These are phyloP conservation scores for Phyto melanocephala DNA, from an alignment of 2,888 invertebrate species.

Conservation along the genomic window DNA sequence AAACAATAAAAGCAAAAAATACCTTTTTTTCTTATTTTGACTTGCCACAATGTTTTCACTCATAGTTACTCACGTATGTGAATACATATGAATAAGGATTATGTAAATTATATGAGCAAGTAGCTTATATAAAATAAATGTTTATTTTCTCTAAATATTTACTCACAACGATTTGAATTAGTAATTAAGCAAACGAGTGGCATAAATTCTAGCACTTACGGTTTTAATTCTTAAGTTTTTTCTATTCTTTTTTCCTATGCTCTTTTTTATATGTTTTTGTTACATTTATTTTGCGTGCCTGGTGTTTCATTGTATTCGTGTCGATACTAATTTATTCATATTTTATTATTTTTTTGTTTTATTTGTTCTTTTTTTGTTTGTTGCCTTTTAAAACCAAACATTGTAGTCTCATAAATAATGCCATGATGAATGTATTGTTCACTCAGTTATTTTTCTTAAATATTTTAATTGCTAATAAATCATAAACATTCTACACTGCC, in stretches of 20 bases:
- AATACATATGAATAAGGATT: neutral
- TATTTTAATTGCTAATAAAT: slow-evolving; percentile 63
- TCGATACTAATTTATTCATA: slow-evolving; percentile 57
- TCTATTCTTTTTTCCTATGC: neutral
- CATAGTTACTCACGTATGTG: too few species aligned
- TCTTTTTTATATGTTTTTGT: neutral
- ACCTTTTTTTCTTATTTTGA: neutral
- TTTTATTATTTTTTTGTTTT: slow-evolving; percentile 16
- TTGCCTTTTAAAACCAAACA: slow-evolving; percentile 22
- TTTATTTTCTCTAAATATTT: neutral
- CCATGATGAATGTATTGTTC: slow-evolving; percentile 54
- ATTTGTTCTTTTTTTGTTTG: neutral
- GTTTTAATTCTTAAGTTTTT: slow-evolving; percentile 30
- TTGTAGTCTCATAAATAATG: slow-evolving; percentile 61
- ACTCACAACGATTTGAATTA: too few species aligned
- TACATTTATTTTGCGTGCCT: slow-evolving; percentile 49
- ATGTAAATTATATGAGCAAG: slow-evolving; percentile 6
- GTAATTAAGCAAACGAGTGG: slow-evolving; percentile 47
- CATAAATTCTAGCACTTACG: slow-evolving; percentile 57
- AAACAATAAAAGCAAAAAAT: slow-evolving; percentile 9
- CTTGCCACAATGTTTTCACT: neutral
- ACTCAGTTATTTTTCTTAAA: slow-evolving; percentile 26
- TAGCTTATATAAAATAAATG: neutral
- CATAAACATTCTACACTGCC: slow-evolving; percentile 34
- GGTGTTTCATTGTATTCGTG: slow-evolving; percentile 48